These are phyloP conservation scores for Girardinus metallicus DNA, from an alignment of 2,797 vertebrate species.

Conservation along the genomic window DNA sequence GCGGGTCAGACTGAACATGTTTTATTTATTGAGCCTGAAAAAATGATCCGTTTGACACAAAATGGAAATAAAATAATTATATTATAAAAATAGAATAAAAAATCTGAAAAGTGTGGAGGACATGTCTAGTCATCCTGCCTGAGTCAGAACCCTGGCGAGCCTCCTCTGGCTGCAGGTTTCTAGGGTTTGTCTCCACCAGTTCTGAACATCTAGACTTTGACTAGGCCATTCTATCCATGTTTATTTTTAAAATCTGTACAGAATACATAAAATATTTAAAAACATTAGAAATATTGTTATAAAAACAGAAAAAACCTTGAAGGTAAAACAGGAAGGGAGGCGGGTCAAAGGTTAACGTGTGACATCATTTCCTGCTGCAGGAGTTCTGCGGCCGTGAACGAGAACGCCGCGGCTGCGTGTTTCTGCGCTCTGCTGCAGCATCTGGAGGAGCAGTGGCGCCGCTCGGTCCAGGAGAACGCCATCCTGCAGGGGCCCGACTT, in stretches of 20 bases:
- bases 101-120: neutral
- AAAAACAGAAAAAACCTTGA: too few species aligned
- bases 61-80: neutral
- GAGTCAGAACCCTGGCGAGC: neutral
- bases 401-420: conserved; percentile 8
- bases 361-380: conserved; percentile 29
- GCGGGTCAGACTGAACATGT: neutral
- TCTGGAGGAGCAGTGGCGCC: conserved; percentile 34
- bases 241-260: neutral
- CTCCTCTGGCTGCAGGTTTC: neutral
- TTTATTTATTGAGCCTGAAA: too few species aligned
- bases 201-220: neutral
- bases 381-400: conserved; percentile 48
- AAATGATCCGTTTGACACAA: neutral
- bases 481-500: conserved; percentile 58
- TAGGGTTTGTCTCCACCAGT: neutral
- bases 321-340: too few species aligned
- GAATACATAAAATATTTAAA: too few species aligned
- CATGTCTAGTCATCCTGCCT: neutral
- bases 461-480: conserved; percentile 29
- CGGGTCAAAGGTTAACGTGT: neutral
- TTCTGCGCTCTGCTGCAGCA: conserved; percentile 27
- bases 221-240: neutral
- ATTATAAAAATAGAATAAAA: neutral
- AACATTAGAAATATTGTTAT: too few species aligned